These are phyloP conservation scores for Luscinia luscinia DNA, from an alignment of 2,797 vertebrate species.

Conservation along the genomic window DNA sequence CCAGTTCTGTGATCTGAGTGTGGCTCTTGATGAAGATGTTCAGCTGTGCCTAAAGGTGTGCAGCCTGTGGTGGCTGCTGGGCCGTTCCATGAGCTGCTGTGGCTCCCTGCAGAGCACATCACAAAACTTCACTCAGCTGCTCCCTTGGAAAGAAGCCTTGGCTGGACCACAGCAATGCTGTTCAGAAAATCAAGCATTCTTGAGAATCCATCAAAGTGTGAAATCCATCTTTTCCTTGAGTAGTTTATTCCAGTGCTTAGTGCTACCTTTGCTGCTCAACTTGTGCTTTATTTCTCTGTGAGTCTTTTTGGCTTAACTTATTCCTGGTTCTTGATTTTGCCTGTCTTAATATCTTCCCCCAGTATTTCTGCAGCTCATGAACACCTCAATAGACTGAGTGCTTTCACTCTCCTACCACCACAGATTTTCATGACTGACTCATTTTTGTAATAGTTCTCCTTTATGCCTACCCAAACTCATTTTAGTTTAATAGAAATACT, in stretches of 20 bases:
- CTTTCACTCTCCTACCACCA: background rate
- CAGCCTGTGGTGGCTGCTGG: background rate
- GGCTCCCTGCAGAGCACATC: background rate
- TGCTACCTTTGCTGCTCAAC: background rate
- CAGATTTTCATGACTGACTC: background rate
- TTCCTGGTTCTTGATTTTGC: background rate
- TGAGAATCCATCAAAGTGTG: background rate
- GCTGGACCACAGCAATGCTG: background rate
- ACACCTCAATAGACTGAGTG: background rate
- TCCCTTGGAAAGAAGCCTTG: background rate
- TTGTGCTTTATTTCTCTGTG: background rate
- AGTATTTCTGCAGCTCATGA: background rate
- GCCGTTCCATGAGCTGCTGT: fast-evolving
- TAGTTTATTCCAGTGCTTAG: background rate
- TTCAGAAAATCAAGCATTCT: background rate
- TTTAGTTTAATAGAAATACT: background rate
- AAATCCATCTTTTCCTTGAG: background rate
- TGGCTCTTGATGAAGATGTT: background rate
- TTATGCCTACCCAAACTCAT: background rate
- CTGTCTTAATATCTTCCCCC: background rate
- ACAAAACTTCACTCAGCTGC: background rate
- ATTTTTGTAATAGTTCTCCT: background rate
- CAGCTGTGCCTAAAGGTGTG: background rate
- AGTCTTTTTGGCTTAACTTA: background rate
- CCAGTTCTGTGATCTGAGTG: background rate